phyloP scores from a whole-genome alignment of 2,888 invertebrate species.

The Ceramica pisi region DNA sequence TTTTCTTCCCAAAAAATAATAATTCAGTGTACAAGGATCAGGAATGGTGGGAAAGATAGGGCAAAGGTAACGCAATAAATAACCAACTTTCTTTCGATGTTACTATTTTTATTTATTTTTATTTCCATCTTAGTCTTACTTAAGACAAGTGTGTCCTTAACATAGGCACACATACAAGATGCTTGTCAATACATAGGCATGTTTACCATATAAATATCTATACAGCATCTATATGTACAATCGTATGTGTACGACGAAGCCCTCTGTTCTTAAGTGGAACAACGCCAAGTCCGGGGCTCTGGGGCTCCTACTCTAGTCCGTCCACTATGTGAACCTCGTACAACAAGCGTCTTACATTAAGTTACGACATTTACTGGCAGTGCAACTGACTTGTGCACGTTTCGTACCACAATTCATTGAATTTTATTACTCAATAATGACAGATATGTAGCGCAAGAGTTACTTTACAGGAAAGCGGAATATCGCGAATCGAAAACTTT shows the following conservation, averaged over 20 bases:
- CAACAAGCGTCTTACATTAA: conserved; percentile 77
- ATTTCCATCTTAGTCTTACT: conserved; percentile 85
- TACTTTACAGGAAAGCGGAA: conserved; percentile 76
- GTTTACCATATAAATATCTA: conserved; percentile 87
- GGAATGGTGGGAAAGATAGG: conserved; percentile 27
- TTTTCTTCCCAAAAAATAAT: conserved; percentile 3
- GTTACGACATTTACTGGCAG: conserved; percentile 84
- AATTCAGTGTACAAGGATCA: conserved; percentile 6
- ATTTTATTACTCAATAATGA: conserved; percentile 64
- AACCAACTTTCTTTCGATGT: conserved; percentile 82
- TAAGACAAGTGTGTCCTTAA: conserved; percentile 86
- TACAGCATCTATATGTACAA: conserved; percentile 90
- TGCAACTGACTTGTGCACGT: conserved; percentile 84
- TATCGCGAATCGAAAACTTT: conserved; percentile 69
- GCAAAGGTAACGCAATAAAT: conserved; percentile 67
- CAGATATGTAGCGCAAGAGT: conserved; percentile 86
- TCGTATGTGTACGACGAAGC: conserved; percentile 78
- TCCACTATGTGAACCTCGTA: conserved; percentile 84
- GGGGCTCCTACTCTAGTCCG: conserved; percentile 68
- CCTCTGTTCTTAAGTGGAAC: conserved; percentile 27
- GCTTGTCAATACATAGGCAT: conserved; percentile 83
- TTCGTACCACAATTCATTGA: conserved; percentile 70
- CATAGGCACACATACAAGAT: conserved; percentile 87
- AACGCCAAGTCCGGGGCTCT: conserved; percentile 35
- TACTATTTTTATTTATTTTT: conserved; percentile 90